A percentile compares a stretch with the other conserved stretches of the same genome.
These are phyloP conservation scores for Drosophila maculinotata DNA, from an alignment of 2,888 invertebrate genomes.

Conservation along the genomic window DNA sequence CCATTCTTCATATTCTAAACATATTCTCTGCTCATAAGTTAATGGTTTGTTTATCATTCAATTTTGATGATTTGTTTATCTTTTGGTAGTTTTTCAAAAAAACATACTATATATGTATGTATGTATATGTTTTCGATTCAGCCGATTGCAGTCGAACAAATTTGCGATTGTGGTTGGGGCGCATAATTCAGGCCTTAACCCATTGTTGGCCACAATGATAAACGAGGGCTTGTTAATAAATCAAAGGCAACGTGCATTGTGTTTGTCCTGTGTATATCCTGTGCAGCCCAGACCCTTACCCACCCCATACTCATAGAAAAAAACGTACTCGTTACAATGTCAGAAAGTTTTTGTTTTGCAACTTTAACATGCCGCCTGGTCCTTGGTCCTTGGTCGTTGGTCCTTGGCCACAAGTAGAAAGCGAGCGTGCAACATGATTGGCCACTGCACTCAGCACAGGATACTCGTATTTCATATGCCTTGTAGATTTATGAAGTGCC, in stretches of 20 bases:
- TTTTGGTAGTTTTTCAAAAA: background rate
- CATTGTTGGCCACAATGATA: conserved; percentile 76
- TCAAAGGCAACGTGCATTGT: conserved; percentile 64
- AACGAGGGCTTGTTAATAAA: conserved; percentile 78
- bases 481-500: conserved; percentile 78
- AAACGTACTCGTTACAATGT: conserved; percentile 57
- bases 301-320: too few relatives aligned
- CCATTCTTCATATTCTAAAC: conserved; percentile 29
- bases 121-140: conserved; percentile 24
- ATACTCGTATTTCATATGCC: conserved; percentile 79
- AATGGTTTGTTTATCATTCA: conserved; percentile 58
- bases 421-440: conserved; percentile 72
- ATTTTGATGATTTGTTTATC: conserved; percentile 64
- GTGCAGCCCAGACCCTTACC: too few relatives aligned
- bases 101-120: background rate
- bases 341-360: conserved; percentile 59
- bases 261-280: conserved; percentile 28
- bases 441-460: conserved; percentile 68
- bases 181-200: conserved; percentile 61
- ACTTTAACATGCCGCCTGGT: conserved; percentile 19
- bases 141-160: conserved; percentile 55
- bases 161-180: conserved; percentile 48
- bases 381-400: conserved; percentile 21
- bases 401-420: conserved; percentile 6
- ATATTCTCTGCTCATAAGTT: conserved; percentile 25